Conservation (phyloP, 1,140 invertebrate species). For the Elysia chlorotica region DNA sequence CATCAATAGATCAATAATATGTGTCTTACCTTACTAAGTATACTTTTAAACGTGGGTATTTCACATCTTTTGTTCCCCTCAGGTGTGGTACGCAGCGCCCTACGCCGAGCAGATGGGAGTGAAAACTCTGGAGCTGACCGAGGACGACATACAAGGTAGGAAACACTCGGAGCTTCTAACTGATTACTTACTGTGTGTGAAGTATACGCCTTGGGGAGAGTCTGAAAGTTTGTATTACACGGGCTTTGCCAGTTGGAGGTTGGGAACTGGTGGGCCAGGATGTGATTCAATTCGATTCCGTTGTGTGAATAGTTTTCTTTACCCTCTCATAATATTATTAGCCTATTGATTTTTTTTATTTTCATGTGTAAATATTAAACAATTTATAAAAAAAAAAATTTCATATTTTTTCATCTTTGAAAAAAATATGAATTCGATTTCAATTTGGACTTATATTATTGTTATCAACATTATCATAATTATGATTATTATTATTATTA, state of each 20-base stretch:
- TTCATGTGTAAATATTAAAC: no score
- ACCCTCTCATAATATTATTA: not conserved
- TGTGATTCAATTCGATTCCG: not conserved
- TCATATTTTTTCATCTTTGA: no score
- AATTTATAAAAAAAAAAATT: no score
- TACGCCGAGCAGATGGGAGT: constrained; percentile 68
- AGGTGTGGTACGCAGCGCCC: constrained; percentile 69
- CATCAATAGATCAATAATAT: not conserved
- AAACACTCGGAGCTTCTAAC: no score
- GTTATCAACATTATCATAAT: no score
- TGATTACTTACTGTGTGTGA: constrained; percentile 7
- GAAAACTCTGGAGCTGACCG: constrained; percentile 56
- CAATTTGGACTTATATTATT: no score
- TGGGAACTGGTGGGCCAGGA: not conserved
- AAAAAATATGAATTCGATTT: no score
- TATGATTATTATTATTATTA: no score
- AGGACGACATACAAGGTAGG: constrained; percentile 59
- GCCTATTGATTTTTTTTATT: no score
- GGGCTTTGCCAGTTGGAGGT: not conserved
- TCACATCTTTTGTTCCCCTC: not conserved
- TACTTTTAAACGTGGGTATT: no score
- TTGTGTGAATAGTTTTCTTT: not conserved
- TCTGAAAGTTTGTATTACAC: not conserved
- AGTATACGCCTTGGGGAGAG: not conserved
- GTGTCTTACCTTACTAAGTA: no score